A percentile compares a stretch with the other conserved stretches of the same genome.
Conservation (phyloP, 1,140 invertebrate species). For the Scaptomyza graminum region DNA sequence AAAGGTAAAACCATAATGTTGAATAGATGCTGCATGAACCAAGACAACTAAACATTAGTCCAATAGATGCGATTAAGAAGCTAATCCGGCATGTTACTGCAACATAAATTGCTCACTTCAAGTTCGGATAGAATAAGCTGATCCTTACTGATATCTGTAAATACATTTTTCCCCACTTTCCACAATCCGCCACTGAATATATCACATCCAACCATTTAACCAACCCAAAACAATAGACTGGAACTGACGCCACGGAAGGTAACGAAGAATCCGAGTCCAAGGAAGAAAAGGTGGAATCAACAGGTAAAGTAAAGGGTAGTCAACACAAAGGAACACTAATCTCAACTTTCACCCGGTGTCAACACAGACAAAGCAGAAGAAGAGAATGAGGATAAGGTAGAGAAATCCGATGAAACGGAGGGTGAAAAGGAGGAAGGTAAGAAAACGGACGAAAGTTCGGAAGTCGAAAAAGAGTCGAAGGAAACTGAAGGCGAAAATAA, state of each 20-base stretch:
- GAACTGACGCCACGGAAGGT: constrained; percentile 44
- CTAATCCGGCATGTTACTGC: constrained; percentile 56
- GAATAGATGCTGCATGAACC: constrained; percentile 35
- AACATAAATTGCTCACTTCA: constrained; percentile 4
- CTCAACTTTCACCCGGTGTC: constrained; percentile 33
- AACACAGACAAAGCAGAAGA: constrained; percentile 41
- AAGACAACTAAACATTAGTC: constrained; percentile 38
- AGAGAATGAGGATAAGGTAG: constrained; percentile 16
- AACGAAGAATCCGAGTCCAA: constrained; percentile 52
- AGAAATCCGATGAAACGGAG: constrained; percentile 10
- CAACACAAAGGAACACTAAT: constrained; percentile 16
- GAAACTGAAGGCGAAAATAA: constrained; percentile 14
- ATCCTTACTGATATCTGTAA: constrained; percentile 44
- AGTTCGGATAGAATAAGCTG: constrained; percentile 21
- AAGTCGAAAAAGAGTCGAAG: neutral
- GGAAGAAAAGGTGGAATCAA: constrained; percentile 41
- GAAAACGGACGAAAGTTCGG: neutral
- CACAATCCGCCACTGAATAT: constrained; percentile 30
- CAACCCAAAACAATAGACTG: constrained; percentile 54
- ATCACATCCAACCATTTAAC: constrained; percentile 22
- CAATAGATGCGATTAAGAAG: constrained; percentile 37
- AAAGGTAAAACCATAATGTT: constrained; percentile 55
- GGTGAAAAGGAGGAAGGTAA: constrained; percentile 16
- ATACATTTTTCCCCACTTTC: constrained; percentile 46
- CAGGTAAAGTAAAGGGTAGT: constrained; percentile 55